Evolutionary conservation across 1,140 invertebrate genomes (phyloP).

Genomic region (Drosophila ohnishii): DNA sequence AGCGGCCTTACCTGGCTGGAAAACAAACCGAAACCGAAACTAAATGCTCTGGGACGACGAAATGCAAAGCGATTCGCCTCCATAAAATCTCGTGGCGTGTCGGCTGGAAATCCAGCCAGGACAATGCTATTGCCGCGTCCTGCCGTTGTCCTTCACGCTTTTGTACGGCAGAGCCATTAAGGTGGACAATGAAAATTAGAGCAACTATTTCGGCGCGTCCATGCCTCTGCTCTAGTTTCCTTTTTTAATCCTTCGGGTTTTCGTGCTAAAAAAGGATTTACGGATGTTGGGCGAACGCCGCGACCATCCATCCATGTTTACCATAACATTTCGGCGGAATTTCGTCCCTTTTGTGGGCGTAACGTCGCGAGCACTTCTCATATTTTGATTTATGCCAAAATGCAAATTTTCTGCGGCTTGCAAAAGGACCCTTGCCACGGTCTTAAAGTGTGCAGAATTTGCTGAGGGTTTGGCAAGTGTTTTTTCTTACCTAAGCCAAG

Average conservation of each 20-base stretch:
- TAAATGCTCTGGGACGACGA: constrained; percentile 11
- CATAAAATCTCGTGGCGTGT: constrained; percentile 45
- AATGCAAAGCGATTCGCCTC: constrained; percentile 32
- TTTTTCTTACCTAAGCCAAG: constrained; percentile 21
- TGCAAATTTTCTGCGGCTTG: constrained; percentile 32
- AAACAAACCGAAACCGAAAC: constrained; percentile 37
- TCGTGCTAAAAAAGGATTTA: constrained; percentile 79
- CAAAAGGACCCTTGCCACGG: constrained; percentile 5
- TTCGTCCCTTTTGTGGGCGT: constrained; percentile 29
- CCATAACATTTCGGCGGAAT: constrained; percentile 67
- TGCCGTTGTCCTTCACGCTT: constrained; percentile 69
- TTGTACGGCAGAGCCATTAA: constrained; percentile 73
- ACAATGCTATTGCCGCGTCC: constrained; percentile 40
- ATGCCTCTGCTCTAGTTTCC: constrained; percentile 70
- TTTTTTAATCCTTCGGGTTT: constrained; percentile 81
- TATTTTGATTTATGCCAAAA: constrained; percentile 45
- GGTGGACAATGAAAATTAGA: constrained; percentile 75
- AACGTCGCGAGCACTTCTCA: constrained; percentile 32
- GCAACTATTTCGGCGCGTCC: constrained; percentile 60
- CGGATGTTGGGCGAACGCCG: constrained; percentile 52
- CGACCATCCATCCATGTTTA: constrained; percentile 33
- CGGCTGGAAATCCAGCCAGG: constrained; percentile 27
- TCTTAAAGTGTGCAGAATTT: constrained; percentile 21
- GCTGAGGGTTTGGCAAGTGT: constrained; percentile 16
- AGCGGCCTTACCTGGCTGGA: constrained; percentile 60